Conservation (phyloP, 2,888 invertebrate genomes). For the Cabera pusaria region DNA sequence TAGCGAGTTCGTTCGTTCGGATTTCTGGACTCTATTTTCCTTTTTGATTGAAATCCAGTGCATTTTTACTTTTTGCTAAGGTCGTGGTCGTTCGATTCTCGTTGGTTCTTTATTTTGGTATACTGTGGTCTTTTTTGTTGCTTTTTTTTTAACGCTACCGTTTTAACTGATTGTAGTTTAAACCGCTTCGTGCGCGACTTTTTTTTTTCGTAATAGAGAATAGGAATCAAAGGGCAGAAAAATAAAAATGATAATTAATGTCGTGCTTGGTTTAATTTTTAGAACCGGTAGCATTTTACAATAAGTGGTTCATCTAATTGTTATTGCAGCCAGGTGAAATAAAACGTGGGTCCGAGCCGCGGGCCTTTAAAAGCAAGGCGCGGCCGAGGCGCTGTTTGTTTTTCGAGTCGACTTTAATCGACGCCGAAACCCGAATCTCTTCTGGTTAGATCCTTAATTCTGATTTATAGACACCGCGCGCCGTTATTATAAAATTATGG, state of each 20-base stretch:
- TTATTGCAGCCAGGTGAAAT: constrained; percentile 56
- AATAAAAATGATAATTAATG: constrained; percentile 24
- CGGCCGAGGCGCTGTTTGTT: constrained; percentile 68
- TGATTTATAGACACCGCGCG: constrained; percentile 75
- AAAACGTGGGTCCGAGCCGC: constrained; percentile 48
- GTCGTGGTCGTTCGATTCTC: constrained; percentile 37
- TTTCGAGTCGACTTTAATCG: constrained; percentile 68
- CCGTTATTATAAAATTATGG: constrained; percentile 70
- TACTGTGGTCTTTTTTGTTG: constrained; percentile 42
- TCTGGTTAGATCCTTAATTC: constrained; percentile 70
- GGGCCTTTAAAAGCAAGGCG: constrained; percentile 51
- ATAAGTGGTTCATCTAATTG: constrained; percentile 55
- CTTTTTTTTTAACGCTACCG: constrained; percentile 62
- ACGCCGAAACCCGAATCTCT: constrained; percentile 63
- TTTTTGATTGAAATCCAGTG: constrained; percentile 39
- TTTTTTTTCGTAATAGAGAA: constrained; percentile 37
- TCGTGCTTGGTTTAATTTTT: constrained; percentile 27
- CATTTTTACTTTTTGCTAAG: constrained; percentile 40
- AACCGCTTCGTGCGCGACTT: constrained; percentile 55
- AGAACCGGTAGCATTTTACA: constrained; percentile 58
- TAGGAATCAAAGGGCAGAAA: constrained; percentile 26
- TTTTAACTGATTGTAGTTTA: constrained; percentile 66
- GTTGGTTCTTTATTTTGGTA: constrained; percentile 56
- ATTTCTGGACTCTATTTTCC: constrained; percentile 41
- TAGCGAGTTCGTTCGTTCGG: constrained; percentile 44